Conservation (phyloP, 2,888 invertebrate species). For the Metopia argyrocephala region DNA sequence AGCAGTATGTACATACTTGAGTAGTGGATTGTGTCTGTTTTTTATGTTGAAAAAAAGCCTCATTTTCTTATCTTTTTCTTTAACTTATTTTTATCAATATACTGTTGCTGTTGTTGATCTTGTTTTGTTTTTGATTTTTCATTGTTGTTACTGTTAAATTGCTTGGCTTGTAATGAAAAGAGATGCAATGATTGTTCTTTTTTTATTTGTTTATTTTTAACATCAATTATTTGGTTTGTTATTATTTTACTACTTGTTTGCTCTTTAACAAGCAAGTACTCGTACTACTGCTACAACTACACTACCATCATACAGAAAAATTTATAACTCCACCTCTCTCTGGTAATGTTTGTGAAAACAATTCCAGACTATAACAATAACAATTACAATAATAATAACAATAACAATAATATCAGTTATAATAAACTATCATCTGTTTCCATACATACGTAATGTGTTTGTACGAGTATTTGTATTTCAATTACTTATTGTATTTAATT, state of each 20-base stretch:
- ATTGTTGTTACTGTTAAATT: not conserved
- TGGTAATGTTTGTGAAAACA: not conserved
- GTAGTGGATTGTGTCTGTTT: slow-evolving; percentile 29
- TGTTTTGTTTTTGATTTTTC: slow-evolving; percentile 15
- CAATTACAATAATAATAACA: not conserved
- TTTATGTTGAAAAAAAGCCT: slow-evolving; percentile 2
- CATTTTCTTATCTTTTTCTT: not conserved
- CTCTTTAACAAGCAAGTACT: not conserved
- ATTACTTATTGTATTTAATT: not conserved
- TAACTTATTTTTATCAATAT: slow-evolving; percentile 7
- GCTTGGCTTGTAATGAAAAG: slow-evolving; percentile 25
- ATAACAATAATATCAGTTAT: not conserved
- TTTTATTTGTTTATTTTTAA: not conserved
- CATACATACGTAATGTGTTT: not conserved
- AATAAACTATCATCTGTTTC: not conserved
- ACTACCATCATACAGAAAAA: slow-evolving; percentile 7
- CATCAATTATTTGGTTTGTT: slow-evolving; percentile 34
- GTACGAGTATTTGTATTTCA: not conserved
- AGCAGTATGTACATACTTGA: not conserved
- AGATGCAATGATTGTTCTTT: slow-evolving; percentile 39
- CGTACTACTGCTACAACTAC: not conserved
- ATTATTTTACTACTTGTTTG: not conserved
- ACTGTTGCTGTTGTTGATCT: slow-evolving; percentile 12
- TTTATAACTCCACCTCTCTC: slow-evolving; percentile 52
- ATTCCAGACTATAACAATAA: not conserved